These are phyloP conservation scores for Blennius ocellaris DNA, from an alignment of 2,113 vertebrate species.

Conservation along the genomic window DNA sequence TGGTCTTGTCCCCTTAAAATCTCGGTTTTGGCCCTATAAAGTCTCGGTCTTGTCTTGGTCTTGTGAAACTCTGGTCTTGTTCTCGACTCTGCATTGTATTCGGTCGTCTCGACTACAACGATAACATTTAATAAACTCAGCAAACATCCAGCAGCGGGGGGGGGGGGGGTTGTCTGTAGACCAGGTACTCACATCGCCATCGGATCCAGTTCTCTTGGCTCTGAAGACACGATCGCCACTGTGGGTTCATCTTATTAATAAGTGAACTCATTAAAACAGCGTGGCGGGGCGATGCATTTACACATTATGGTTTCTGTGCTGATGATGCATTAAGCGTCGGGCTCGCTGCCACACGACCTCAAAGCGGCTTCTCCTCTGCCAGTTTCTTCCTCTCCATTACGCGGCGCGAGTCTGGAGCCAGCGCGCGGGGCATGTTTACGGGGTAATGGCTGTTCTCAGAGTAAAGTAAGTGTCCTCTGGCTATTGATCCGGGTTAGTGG, in stretches of 20 bases:
- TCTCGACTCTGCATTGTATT: too few species aligned
- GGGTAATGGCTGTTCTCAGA: conserved; percentile 65
- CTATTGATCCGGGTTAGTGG: conserved; percentile 77
- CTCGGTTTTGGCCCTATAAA: too few species aligned
- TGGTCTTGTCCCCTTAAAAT: too few species aligned
- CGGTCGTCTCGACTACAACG: too few species aligned
- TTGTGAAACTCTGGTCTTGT: too few species aligned
- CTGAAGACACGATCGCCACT: conserved; percentile 4
- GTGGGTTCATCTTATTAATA: conserved; percentile 20
- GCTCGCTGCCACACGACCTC: conserved; percentile 3
- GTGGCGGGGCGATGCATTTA: conserved; percentile 21
- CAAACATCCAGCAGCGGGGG: too few species aligned
- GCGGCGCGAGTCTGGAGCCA: conserved; percentile 60
- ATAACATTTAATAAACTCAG: too few species aligned
- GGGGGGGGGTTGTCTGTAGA: too few species aligned
- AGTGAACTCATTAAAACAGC: conserved; percentile 13
- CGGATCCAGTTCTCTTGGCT: background rate
- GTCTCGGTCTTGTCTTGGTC: too few species aligned
- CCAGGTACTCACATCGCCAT: background rate
- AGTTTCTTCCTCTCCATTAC: conserved; percentile 58
- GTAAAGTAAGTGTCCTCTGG: conserved; percentile 64
- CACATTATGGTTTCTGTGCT: conserved; percentile 28
- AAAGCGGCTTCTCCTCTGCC: conserved; percentile 35
- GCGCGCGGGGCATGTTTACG: conserved; percentile 65
- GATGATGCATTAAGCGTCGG: conserved; percentile 44